Evolutionary conservation across 2,888 invertebrate species (phyloP), one percentile per base, ranked within the genome.

Genomic region (Argyra leucocephala): DNA sequence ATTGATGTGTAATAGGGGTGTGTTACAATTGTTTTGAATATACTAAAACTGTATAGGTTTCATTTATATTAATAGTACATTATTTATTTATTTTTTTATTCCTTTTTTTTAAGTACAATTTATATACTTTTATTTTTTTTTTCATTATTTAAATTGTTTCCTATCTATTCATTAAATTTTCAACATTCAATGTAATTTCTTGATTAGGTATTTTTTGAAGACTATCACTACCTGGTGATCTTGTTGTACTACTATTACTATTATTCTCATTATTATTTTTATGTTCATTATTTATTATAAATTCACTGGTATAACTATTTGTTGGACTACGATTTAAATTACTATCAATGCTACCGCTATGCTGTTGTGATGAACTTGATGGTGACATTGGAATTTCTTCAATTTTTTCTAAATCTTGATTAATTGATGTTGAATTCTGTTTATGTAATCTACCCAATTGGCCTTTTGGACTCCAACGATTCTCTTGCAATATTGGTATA

Each of bases 401-500:
- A 70, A 88, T 88, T 74, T 86, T 84, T 74, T 87, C 87, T 71
- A 87, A 77, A 76, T 88, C 88, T 72, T 84, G 83, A 1, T 86
- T 85, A 23, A 87, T 86, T 22, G 87, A 87, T 5, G 84, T 84
- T 22, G 87, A 88, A 74, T 87, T 87, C 73, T 87, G 87, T 72
- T 87, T 88, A 75, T 83, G 85, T 24, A 86, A 76, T 18, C 78
- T 73, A 0, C 72, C 73, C 48, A 76, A 48, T 21, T 71, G 69
- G 37, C 68, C 68, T 61, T 70, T 70, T 74, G 72, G 76, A 75
- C 67, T 70, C 66, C 74, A 73, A 5, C 74, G 69, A 60, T 77
- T 79, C 69, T 79, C 81, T 71, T 78, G 80, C 61, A 76, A 72
- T 65, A 74, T 71, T 37, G 73, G 78, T 71, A 75, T 81, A 72